Base-by-base conservation (phyloP, 2,797 vertebrate species). In the Spinus olivaceus region DNA sequence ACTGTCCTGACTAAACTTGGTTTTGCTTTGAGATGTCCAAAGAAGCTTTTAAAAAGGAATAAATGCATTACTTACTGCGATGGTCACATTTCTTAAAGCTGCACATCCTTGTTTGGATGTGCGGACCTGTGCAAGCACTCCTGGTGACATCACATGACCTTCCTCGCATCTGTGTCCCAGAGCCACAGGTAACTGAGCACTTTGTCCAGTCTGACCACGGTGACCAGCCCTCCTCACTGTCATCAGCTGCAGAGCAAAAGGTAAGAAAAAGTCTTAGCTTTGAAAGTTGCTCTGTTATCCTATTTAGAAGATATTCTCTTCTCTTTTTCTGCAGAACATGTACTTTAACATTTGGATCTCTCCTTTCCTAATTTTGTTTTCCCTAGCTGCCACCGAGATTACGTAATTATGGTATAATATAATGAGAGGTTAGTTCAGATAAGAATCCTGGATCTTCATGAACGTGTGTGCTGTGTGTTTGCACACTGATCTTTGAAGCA, bases 141-240 rank as follows among this genome's bases (percentile, higher is more conserved):
- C 99, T 99, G 91, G 99, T 99, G 90, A 98, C 99, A 17, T 99
- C 99, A 85, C 99, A 99, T 0, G 99, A 99, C 37, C 99, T 98
- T 63, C 99, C 99, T 90, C 99, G 98, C 97, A 99, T 99, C 93
- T 99, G 99, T 39, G 99, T 99, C 78, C 99, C 99, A 14, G 98
- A 98, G 32, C 99, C 99, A 46, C 99, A 99, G 6, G 99, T 99
- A 86, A 98, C 98, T 0, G 99, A 99, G 95, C 99, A 99, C 94
- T 99, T 98, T 0, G 99, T 99, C 99, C 99, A 99, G 95, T 99
- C 99, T 4, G 99, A 99, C 99, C 99, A 99, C 0, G 99, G 99
- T 16, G 99, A 99, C 99, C 99, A 99, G 90, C 99, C 99, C 30
- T 99, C 98, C 60, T 99, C 99, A 3, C 98, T 97, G 88, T 98